phyloP scores from a whole-genome alignment of 2,113 vertebrate species.

The Agapornis roseicollis region DNA sequence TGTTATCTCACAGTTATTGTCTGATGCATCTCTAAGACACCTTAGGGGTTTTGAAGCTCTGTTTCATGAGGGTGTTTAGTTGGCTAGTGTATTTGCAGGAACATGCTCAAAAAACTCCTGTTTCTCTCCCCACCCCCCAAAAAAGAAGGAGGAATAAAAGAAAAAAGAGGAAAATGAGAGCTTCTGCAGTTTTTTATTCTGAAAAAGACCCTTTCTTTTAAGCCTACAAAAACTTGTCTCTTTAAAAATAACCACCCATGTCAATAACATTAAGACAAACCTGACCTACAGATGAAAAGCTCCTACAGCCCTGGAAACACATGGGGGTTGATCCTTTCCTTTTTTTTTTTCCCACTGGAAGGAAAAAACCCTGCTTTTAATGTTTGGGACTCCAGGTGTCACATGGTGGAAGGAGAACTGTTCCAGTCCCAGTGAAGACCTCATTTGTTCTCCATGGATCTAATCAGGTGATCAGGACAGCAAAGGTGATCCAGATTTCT shows the following conservation, averaged over 20 bases:
- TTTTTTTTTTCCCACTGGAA: neutral
- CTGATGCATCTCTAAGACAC: neutral
- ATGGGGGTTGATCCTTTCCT: neutral
- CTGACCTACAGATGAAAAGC: neutral
- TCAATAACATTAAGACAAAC: neutral
- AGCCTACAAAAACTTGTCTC: neutral
- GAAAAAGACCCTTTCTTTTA: neutral
- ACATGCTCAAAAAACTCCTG: neutral
- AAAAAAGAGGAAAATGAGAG: neutral
- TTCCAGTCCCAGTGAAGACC: neutral
- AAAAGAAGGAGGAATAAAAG: neutral
- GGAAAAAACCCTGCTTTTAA: neutral
- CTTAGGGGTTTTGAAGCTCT: neutral
- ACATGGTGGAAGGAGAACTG: neutral
- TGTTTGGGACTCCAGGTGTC: neutral
- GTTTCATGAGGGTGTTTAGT: neutral
- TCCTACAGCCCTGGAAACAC: neutral
- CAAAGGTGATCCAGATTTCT: neutral
- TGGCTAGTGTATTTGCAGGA: neutral
- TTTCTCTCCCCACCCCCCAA: rapidly evolving
- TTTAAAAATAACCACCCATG: neutral
- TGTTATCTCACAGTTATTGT: neutral
- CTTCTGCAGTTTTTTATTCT: neutral
- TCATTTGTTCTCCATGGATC: neutral
- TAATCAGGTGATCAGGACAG: neutral